A percentile compares a stretch with the other conserved stretches of the same genome.
Conservation (phyloP, 2,113 vertebrate species). For the Gymnocephalus cernua region DNA sequence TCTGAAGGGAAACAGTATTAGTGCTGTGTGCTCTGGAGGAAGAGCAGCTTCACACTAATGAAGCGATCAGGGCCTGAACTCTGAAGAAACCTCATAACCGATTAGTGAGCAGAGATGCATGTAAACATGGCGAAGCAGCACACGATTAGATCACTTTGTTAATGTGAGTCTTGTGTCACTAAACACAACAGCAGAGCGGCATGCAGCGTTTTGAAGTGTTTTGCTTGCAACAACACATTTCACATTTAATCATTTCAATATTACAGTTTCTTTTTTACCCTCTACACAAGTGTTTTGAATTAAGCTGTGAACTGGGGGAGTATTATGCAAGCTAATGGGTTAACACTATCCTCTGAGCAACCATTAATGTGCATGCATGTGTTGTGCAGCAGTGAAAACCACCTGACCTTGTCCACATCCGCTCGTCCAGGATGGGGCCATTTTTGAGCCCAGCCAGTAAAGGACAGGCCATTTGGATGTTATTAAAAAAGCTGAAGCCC, state of each 20-base stretch:
- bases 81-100: slow-evolving; percentile 71
- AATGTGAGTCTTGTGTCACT: slow-evolving; percentile 66
- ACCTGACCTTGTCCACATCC: slow-evolving; percentile 78
- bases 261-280: slow-evolving; percentile 52
- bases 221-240: slow-evolving; percentile 36
- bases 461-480: slow-evolving; percentile 78
- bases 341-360: slow-evolving; percentile 46
- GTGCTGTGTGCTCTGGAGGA: slow-evolving; percentile 88
- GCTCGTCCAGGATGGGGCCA: slow-evolving; percentile 54
- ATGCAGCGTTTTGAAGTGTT: slow-evolving; percentile 47
- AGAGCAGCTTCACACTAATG: slow-evolving; percentile 82
- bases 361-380: slow-evolving; percentile 59
- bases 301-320: slow-evolving; percentile 42
- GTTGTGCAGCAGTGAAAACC: slow-evolving; percentile 61
- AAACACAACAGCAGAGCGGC: slow-evolving; percentile 59
- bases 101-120: slow-evolving; percentile 77
- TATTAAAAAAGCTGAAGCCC: slow-evolving; percentile 80
- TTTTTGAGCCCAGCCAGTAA: slow-evolving; percentile 69
- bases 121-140: slow-evolving; percentile 72
- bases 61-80: slow-evolving; percentile 79
- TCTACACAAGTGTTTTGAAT: slow-evolving; percentile 64
- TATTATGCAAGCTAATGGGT: slow-evolving; percentile 49
- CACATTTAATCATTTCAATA: slow-evolving; percentile 56
- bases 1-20: slow-evolving; percentile 90
- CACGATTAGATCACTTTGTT: slow-evolving; percentile 67